These are phyloP conservation scores for Aurelia aurita DNA, from an alignment of 30 jellyfish, hydroid and myxozoan species.

Conservation along the genomic window DNA sequence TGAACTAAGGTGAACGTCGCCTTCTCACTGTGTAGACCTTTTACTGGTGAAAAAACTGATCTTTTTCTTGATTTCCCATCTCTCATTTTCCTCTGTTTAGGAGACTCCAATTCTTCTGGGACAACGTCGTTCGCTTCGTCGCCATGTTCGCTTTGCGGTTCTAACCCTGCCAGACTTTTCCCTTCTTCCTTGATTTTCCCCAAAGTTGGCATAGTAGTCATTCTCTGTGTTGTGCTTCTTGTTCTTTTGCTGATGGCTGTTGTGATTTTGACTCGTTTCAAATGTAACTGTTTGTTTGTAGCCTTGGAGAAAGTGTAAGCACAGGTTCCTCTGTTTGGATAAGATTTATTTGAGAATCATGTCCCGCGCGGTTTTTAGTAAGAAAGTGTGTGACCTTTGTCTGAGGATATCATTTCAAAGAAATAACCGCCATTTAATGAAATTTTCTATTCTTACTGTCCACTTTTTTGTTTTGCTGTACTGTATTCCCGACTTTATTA, in stretches of 20 bases:
- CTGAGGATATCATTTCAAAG: not conserved
- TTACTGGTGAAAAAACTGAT: slow-evolving; percentile 26
- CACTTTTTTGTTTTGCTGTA: no score
- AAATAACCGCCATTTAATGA: not conserved
- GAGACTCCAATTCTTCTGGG: not conserved
- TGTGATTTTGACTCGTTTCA: no score
- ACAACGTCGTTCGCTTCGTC: not conserved
- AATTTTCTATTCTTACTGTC: no score
- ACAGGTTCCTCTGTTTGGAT: no score
- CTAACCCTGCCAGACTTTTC: not conserved
- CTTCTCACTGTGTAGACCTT: not conserved
- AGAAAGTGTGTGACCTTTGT: not conserved
- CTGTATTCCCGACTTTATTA: no score
- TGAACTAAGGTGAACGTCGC: slow-evolving; percentile 10
- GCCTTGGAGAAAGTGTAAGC: no score
- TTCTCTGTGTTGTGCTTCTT: not conserved
- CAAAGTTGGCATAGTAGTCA: slow-evolving; percentile 40
- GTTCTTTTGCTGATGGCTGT: no score
- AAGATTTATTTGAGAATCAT: no score
- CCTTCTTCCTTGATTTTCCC: slow-evolving; percentile 51
- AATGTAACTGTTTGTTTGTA: no score
- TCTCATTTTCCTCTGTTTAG: not conserved
- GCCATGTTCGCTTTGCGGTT: not conserved
- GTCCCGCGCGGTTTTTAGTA: not conserved
- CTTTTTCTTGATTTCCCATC: slow-evolving; percentile 8